phyloP scores from a whole-genome alignment of 2,888 invertebrate species.

The Rhagium mordax region DNA sequence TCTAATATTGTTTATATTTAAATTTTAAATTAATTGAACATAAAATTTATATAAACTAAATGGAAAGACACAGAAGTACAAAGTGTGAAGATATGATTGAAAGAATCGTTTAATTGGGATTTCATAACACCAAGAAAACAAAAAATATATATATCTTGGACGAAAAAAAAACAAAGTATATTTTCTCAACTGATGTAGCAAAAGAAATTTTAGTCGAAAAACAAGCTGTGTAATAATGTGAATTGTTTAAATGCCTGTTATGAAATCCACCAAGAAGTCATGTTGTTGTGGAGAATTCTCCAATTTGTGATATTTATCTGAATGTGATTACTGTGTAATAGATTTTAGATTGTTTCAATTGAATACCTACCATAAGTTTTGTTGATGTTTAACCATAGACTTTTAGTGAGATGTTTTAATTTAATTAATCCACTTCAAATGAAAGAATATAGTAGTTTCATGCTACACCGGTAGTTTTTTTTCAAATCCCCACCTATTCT shows the following conservation, averaged over 20 bases:
- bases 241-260: slow-evolving; percentile 51
- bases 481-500: not conserved
- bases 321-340: slow-evolving; percentile 70
- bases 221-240: slow-evolving; percentile 19
- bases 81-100: slow-evolving; percentile 50
- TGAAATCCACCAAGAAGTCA: slow-evolving; percentile 65
- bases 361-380: slow-evolving; percentile 68
- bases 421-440: slow-evolving; percentile 67
- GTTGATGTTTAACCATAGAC: slow-evolving; percentile 70
- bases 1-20: slow-evolving; percentile 25
- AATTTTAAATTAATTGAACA: slow-evolving; percentile 36
- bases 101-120: slow-evolving; percentile 52
- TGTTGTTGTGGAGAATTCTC: slow-evolving; percentile 65
- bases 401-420: slow-evolving; percentile 70
- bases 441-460: slow-evolving; percentile 64
- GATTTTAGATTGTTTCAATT: slow-evolving; percentile 69
- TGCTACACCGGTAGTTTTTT: slow-evolving; percentile 54
- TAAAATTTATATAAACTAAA: slow-evolving; percentile 42
- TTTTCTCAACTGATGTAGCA: slow-evolving; percentile 8
- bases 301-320: slow-evolving; percentile 70
- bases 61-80: slow-evolving; percentile 45
- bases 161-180: not conserved
- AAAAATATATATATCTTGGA: slow-evolving; percentile 31
- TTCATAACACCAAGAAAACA: slow-evolving; percentile 56
- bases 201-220: slow-evolving; percentile 12